Conservation (phyloP, 1,140 invertebrate species). For the Lasioglossum baleicum region DNA sequence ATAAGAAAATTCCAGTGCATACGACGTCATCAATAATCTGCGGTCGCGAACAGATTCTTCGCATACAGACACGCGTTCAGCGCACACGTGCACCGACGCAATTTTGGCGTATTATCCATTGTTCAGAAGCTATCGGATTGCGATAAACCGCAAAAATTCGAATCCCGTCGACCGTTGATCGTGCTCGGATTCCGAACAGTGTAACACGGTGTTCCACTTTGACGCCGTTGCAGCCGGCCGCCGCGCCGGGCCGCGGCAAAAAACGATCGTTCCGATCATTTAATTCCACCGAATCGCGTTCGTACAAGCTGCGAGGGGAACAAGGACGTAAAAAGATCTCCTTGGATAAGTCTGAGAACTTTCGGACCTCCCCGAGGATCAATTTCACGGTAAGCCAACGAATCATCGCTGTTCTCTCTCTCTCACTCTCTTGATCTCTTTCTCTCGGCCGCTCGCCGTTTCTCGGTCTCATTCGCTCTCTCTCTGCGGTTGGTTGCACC, state of each 20-base stretch:
- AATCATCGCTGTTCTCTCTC: background rate
- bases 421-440: background rate
- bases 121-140: conserved; percentile 27
- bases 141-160: conserved; percentile 38
- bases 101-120: conserved; percentile 31
- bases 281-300: conserved; percentile 7
- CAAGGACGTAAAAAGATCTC: conserved; percentile 1
- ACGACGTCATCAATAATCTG: conserved; percentile 10
- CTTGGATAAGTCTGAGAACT: background rate
- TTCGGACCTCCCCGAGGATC: conserved; percentile 10
- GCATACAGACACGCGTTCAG: conserved; percentile 5
- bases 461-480: background rate
- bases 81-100: background rate
- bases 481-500: conserved; percentile 36
- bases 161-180: background rate
- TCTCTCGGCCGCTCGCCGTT: background rate
- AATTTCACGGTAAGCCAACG: conserved; percentile 13
- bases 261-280: background rate
- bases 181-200: conserved; percentile 2
- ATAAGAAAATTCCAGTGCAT: background rate
- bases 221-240: background rate
- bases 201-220: background rate
- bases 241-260: background rate
- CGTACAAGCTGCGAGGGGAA: background rate
- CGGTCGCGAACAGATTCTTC: conserved; percentile 2